These are phyloP conservation scores for Synaphobranchus kaupii DNA, from an alignment of 2,797 vertebrate species.

Conservation along the genomic window DNA sequence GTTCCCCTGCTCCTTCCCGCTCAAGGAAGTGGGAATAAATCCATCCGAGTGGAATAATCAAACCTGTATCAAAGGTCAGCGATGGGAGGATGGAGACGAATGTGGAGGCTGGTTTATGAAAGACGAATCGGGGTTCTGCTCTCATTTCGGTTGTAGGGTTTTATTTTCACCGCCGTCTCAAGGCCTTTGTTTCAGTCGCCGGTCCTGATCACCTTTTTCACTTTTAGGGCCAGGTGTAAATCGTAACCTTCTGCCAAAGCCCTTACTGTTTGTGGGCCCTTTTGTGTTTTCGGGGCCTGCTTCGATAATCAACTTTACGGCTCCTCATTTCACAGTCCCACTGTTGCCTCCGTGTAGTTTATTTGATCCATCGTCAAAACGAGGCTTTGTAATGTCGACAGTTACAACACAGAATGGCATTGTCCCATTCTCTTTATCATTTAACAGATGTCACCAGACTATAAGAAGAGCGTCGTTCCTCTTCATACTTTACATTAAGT, in stretches of 20 bases:
- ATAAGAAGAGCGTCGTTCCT: background rate
- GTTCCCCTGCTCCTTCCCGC: conserved; percentile 15
- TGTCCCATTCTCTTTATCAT: background rate
- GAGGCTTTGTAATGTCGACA: background rate
- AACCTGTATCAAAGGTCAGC: conserved; percentile 39
- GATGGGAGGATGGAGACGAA: conserved; percentile 9
- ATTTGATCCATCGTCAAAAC: background rate
- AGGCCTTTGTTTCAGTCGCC: background rate
- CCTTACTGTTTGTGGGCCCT: background rate
- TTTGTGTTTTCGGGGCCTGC: background rate
- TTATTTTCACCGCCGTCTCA: background rate
- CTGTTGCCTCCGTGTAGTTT: background rate
- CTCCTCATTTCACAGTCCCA: background rate
- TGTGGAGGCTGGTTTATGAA: background rate
- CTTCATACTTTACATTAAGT: background rate
- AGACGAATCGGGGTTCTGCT: background rate
- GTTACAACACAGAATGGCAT: background rate
- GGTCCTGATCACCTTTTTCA: background rate
- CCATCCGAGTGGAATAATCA: conserved; percentile 33
- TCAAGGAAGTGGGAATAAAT: conserved; percentile 38
- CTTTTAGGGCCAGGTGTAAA: background rate
- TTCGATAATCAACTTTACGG: background rate
- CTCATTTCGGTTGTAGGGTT: background rate
- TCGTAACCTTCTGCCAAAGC: background rate
- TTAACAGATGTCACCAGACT: background rate